Base-by-base conservation (phyloP, 2,888 invertebrate genomes). In the Drosophila meridionalis region DNA sequence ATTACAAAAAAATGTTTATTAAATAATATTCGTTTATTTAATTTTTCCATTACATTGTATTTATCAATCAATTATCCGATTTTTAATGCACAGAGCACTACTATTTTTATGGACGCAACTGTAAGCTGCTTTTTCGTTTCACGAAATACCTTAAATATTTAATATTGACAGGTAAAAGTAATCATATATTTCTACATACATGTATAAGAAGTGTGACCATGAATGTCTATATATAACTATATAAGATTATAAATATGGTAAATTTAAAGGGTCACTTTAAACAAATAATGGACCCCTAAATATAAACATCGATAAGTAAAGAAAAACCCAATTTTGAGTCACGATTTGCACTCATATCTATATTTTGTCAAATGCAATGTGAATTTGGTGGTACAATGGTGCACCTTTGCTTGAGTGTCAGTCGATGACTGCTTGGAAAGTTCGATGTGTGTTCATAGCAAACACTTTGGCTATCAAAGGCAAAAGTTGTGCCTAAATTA, bases 401-500 rank as follows among this genome's bases (percentile, higher is more conserved):
- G 42, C 56, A 34, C n/a, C 42, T 36, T 69, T 26, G 12, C 7
- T 45, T 20, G 28, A 4, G 8, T n/a, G 8, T n/a, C 8, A 40
- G 9, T n/a, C 14, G 34, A 43, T 63, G 47, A 53, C 28, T 53
- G 30, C 30, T 6, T 32, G n/a, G 12, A n/a, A 26, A 40, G 12
- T 50, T 47, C 20, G 34, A 64, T 45, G 26, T 58, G 52, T n/a
- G 8, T 3, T 12, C 12, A 14, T 42, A 26, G 58, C 30, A 50
- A 64, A 68, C 55, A 58, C 42, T 69, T 52, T 53, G 38, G 38
- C 30, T 48, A 56, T 36, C 30, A 32, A 40, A 57, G 80, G 69
- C 61, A 26, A 57, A 71, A 48, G 55, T 77, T 43, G 45, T 63
- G 67, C 57, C 77, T 89, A 75, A 90, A 75, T 80, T 90, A 87